Conservation (phyloP, 2,797 vertebrate genomes). For the Columba guinea region DNA sequence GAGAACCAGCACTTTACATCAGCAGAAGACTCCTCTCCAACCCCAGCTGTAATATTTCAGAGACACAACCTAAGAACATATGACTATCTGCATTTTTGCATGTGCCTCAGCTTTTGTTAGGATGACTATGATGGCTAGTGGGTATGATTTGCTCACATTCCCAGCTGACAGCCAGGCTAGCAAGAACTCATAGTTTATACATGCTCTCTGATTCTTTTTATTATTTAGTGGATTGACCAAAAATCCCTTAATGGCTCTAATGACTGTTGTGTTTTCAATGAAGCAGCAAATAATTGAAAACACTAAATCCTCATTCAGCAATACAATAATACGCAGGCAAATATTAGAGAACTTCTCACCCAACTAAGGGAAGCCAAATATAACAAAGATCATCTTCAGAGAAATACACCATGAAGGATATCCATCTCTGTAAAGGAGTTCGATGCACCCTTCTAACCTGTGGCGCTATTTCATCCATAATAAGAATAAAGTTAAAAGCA, state of each 20-base stretch:
- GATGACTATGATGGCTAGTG: not conserved
- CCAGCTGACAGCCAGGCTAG: conserved; percentile 26
- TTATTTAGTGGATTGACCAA: conserved; percentile 12
- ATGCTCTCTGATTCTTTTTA: not conserved
- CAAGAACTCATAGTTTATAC: not conserved
- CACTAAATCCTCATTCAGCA: not conserved
- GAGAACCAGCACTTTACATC: not conserved
- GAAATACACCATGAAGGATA: not conserved
- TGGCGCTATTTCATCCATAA: not conserved
- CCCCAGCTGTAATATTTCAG: not conserved
- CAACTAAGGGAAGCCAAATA: not conserved
- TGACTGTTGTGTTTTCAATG: not conserved
- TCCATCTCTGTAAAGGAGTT: not conserved
- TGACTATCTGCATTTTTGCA: not conserved
- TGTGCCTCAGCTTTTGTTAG: not conserved
- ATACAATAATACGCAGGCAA: not conserved
- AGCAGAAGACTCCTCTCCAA: not conserved
- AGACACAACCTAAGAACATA: not conserved
- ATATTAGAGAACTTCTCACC: not conserved
- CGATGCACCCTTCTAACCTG: not conserved
- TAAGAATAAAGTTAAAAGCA: not conserved
- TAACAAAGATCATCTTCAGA: not conserved
- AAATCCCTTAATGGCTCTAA: not conserved
- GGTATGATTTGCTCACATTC: conserved; percentile 1
- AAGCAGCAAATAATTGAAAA: conserved; percentile 7